phyloP scores from a whole-genome alignment of 2,888 invertebrate species.

The Apoda limacodes region DNA sequence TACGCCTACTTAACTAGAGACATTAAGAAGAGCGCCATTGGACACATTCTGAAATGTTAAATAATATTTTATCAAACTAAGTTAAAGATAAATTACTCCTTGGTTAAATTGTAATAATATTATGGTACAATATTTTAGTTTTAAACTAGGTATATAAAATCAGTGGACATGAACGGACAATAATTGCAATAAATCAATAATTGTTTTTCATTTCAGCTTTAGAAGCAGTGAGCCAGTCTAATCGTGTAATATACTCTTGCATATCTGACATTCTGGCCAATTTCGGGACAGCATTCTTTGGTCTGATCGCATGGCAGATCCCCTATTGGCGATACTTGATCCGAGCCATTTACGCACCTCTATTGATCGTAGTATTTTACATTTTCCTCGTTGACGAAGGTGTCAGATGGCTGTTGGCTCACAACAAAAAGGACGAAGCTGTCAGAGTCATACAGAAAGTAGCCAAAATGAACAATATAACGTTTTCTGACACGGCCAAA shows the following conservation, averaged over 20 bases:
- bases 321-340: constrained; percentile 79
- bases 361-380: constrained; percentile 75
- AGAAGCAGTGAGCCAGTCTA: constrained; percentile 51
- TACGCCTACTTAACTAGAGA: too few relatives aligned
- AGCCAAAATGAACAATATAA: constrained; percentile 74
- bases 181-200: background rate
- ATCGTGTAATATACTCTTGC: constrained; percentile 53
- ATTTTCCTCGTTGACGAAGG: constrained; percentile 82
- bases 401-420: constrained; percentile 82
- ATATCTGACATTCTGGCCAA: constrained; percentile 44
- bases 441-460: constrained; percentile 73
- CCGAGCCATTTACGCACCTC: constrained; percentile 77
- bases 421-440: constrained; percentile 75
- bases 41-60: too few relatives aligned
- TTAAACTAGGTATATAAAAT: too few relatives aligned
- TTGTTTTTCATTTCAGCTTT: constrained; percentile 48
- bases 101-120: background rate
- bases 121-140: too few relatives aligned
- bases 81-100: too few relatives aligned
- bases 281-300: constrained; percentile 78
- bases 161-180: too few relatives aligned
- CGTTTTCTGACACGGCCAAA: constrained; percentile 64
- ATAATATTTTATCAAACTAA: too few relatives aligned
- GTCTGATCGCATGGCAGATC: constrained; percentile 76
- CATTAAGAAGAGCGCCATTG: too few relatives aligned